phyloP scores from a whole-genome alignment of 2,888 invertebrate genomes.

The Pseudanteris insignis region DNA sequence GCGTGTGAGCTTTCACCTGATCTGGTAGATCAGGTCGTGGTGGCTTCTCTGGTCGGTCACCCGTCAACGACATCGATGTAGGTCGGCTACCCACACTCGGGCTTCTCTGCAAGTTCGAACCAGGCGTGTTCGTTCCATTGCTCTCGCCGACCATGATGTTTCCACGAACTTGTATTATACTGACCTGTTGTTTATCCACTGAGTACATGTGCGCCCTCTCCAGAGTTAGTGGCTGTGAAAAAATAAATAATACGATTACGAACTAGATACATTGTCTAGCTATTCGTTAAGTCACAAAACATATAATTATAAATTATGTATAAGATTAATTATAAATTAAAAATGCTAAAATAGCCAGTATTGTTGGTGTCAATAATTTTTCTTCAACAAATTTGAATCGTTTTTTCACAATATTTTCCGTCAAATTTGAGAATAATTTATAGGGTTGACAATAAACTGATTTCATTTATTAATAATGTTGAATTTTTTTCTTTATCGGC shows the following conservation, averaged over 20 bases:
- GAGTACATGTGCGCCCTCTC: slow-evolving; percentile 78
- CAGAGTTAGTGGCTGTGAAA: slow-evolving; percentile 66
- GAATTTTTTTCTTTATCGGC: no score
- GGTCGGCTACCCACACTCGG: slow-evolving; percentile 64
- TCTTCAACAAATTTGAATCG: no score
- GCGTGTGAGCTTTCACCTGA: slow-evolving; percentile 56
- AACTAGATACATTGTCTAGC: no score
- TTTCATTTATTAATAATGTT: no score
- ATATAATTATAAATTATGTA: neutral
- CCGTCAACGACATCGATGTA: slow-evolving; percentile 59
- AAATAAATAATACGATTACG: no score
- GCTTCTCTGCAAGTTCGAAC: slow-evolving; percentile 65
- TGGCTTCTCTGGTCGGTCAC: slow-evolving; percentile 56
- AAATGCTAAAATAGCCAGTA: neutral
- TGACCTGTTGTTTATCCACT: slow-evolving; percentile 80
- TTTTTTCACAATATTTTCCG: no score
- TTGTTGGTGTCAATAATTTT: no score
- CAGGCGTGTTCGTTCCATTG: slow-evolving; percentile 58
- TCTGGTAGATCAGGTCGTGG: slow-evolving; percentile 56
- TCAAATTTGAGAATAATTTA: no score
- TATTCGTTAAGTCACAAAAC: neutral
- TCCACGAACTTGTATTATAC: slow-evolving; percentile 72
- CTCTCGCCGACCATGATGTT: slow-evolving; percentile 53
- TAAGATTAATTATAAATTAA: neutral
- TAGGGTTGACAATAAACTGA: no score